Conservation (phyloP, 2,113 vertebrate species). For the Siphamia tubifer region DNA sequence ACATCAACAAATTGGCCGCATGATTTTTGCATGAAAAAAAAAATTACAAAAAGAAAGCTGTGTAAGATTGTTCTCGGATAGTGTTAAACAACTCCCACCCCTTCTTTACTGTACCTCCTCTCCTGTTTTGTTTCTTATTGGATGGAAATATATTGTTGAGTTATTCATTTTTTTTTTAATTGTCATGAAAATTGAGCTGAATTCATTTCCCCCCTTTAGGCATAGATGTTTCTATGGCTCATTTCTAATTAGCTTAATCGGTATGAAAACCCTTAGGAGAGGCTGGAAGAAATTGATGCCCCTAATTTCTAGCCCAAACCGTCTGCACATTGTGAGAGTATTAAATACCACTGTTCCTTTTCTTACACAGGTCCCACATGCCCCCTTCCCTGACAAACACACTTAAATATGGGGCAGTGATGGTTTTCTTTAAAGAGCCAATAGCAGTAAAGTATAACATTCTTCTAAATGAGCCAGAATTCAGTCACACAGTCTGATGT, state of each 20-base stretch:
- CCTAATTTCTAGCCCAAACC: conserved; percentile 36
- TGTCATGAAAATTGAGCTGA: conserved; percentile 36
- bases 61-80: conserved; percentile 92
- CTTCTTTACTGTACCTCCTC: conserved; percentile 29
- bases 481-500: conserved; percentile 10
- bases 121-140: conserved; percentile 17
- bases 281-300: conserved; percentile 38
- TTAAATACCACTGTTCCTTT: background rate
- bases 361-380: background rate
- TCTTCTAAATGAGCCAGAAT: conserved; percentile 36
- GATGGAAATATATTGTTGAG: conserved; percentile 26
- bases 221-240: conserved; percentile 41
- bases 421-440: conserved; percentile 22
- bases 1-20: conserved; percentile 98
- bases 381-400: conserved; percentile 36
- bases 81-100: conserved; percentile 75
- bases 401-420: conserved; percentile 31
- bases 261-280: conserved; percentile 47
- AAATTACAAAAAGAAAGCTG: conserved; percentile 97
- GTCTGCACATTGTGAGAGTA: conserved; percentile 5
- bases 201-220: conserved; percentile 12
- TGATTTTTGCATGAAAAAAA: conserved; percentile 99
- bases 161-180: conserved; percentile 34
- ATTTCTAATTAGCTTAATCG: conserved; percentile 56
- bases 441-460: background rate